Base-by-base conservation (phyloP, 2,113 vertebrate genomes). In the Meleagris gallopavo region DNA sequence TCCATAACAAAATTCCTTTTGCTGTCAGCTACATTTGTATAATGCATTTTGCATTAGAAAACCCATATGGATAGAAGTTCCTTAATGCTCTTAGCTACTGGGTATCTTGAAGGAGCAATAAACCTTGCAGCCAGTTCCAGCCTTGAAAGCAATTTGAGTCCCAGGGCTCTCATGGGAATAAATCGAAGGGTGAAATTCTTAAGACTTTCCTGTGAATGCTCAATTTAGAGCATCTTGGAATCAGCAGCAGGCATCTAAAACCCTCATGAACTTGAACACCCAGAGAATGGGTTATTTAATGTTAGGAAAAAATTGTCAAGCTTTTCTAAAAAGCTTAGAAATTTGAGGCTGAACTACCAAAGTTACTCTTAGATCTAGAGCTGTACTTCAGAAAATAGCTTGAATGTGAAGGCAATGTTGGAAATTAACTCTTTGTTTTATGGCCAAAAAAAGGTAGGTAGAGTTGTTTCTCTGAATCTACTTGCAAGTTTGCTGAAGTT, bases 291-390 rank as follows among this genome's bases (percentile, higher is more conserved):
- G 57, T 65, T 94, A 86, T 40, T 75, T 91, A 72, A 77, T 61
- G 27, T 61, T 71, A 72, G 50, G 29, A 9, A 67, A 83, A 43
- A 72, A 0, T 40, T 62, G 62, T 85, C 34, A 36, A 43, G 78
- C 19, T 83, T 86, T 93, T 74, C 40, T 74, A n/a, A 88, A 94
- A 86, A 83, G 54, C 70, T 94, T 43, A 91, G 76, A 55, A 93
- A 91, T 77, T 27, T 93, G 75, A 77, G 14, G 48, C 48, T 83
- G 6, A 89, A 62, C 14, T 20, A 75, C 29, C 36, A 6, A 64
- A 91, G 81, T 84, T 60, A 57, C 22, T 90, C 46, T 60, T 55
- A 41, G 30, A 77, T 43, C 72, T 70, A 11, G 65, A 77, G 22
- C 57, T 48, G 55, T 54, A 38, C 60, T 88, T 75, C 34, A 52